A percentile compares a stretch with the other conserved stretches of the same genome.
phyloP scores from a whole-genome alignment of 2,888 invertebrate species.

The Eilema caniola region DNA sequence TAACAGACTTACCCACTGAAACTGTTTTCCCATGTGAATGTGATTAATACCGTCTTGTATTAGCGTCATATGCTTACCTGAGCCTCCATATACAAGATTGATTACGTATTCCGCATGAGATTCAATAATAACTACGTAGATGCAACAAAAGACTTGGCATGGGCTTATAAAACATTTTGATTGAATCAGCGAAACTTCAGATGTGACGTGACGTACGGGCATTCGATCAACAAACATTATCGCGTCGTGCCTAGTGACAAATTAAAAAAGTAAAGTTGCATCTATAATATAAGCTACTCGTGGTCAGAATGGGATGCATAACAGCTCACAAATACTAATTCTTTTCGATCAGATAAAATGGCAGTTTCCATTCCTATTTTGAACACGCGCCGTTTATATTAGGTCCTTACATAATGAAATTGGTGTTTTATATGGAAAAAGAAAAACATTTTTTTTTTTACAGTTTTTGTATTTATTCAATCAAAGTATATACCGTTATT shows the following conservation, averaged over 20 bases:
- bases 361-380: neutral
- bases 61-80: conserved; percentile 37
- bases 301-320: neutral
- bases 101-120: conserved; percentile 29
- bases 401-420: no score
- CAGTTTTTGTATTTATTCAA: no score
- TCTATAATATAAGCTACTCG: conserved; percentile 11
- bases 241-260: neutral
- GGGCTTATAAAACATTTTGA: neutral
- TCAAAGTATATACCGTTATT: no score
- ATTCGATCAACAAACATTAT: neutral
- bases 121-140: conserved; percentile 38
- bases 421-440: no score
- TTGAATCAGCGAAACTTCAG: neutral
- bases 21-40: conserved; percentile 35
- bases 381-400: no score
- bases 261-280: conserved; percentile 7
- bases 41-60: conserved; percentile 45
- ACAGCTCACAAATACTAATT: neutral
- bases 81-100: conserved; percentile 11
- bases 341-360: neutral
- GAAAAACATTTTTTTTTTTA: no score
- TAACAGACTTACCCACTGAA: conserved; percentile 40
- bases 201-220: neutral
- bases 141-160: conserved; percentile 20